A percentile compares a stretch with the other conserved stretches of the same genome.
These are phyloP conservation scores for Lutra lutra DNA, from an alignment of 2,797 vertebrate species.

Conservation along the genomic window DNA sequence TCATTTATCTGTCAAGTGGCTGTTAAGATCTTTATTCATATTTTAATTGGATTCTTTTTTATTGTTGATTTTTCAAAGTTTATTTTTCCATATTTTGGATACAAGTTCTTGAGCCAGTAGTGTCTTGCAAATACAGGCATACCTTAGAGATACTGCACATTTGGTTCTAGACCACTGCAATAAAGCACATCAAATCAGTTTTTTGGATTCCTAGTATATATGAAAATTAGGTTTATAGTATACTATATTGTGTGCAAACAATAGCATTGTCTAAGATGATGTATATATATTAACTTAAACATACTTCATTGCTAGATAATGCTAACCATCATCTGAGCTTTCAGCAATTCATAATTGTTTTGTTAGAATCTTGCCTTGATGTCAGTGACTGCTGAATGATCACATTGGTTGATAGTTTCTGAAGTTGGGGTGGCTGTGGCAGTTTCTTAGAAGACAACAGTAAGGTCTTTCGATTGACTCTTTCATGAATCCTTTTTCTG, in stretches of 20 bases:
- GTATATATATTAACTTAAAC: neutral
- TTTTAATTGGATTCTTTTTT: neutral
- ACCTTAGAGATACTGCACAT: neutral
- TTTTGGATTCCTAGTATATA: neutral
- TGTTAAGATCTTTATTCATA: neutral
- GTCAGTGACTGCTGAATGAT: neutral
- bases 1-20: neutral
- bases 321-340: neutral
- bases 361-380: neutral
- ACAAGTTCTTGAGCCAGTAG: neutral
- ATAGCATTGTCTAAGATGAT: neutral
- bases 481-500: neutral
- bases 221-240: neutral
- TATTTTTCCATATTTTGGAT: neutral
- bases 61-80: neutral
- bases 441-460: neutral
- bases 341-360: neutral
- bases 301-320: neutral
- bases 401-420: neutral
- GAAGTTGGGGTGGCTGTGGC: neutral
- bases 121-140: neutral
- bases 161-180: neutral
- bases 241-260: neutral
- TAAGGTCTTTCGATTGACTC: neutral
- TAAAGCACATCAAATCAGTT: neutral